Conservation (phyloP, 2,888 invertebrate genomes). For the Entomobrya multifasciata region DNA sequence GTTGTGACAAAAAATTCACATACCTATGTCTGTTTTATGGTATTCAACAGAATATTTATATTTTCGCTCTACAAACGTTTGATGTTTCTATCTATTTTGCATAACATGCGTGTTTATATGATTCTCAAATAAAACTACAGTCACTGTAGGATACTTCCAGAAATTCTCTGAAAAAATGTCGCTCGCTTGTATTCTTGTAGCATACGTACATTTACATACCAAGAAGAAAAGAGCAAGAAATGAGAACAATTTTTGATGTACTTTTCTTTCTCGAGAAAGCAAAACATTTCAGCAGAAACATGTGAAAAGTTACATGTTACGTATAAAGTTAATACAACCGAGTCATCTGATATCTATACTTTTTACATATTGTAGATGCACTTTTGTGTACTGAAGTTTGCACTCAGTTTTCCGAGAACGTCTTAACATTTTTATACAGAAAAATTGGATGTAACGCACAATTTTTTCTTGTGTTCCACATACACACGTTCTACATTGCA, state of each 20-base stretch:
- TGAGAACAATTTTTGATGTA: constrained; percentile 19
- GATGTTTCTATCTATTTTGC: constrained; percentile 22
- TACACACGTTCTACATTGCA: background rate
- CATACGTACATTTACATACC: constrained; percentile 33
- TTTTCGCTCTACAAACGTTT: constrained; percentile 1
- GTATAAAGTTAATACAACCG: background rate
- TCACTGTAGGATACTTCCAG: too few species aligned
- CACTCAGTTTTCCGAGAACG: background rate
- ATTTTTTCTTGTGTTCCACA: constrained; percentile 5
- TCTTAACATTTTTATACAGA: constrained; percentile 13
- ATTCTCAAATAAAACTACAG: too few species aligned
- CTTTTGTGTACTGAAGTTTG: background rate
- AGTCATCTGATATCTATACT: background rate
- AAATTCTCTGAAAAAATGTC: constrained; percentile 2
- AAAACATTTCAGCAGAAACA: constrained; percentile 29
- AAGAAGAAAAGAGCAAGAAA: background rate
- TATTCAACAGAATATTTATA: constrained; percentile 10
- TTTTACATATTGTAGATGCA: constrained; percentile 28
- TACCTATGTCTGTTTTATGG: constrained; percentile 27
- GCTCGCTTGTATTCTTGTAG: constrained; percentile 7
- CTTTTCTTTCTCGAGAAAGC: constrained; percentile 4
- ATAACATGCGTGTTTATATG: constrained; percentile 13
- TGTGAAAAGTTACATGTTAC: background rate
- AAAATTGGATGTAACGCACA: constrained; percentile 26
- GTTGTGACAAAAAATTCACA: too few species aligned